Evolutionary conservation across 2,113 vertebrate genomes (phyloP), one percentile per base, ranked within the genome.

Genomic region (Sterrhoptilus dennistouni): DNA sequence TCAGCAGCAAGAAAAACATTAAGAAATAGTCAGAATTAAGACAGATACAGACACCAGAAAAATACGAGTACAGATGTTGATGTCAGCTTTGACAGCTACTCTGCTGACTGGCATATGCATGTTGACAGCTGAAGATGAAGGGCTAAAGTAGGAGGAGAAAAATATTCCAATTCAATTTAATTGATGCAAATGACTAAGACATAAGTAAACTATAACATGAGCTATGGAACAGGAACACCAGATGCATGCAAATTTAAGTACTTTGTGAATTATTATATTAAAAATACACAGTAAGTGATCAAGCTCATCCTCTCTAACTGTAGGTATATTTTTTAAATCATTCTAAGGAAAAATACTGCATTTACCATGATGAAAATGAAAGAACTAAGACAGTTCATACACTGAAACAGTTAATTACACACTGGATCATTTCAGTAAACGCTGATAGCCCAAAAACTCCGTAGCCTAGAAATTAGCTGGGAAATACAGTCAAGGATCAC

Each of bases 51-150:
- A 87, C 79, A 95, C 89, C 50, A 92, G 79, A 96, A 93, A 96
- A 96, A 95, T 82, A 92, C 53, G 59, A 28, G 83, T 83, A 64
- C 66, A 95, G 96, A 88, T 96, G 97, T 96, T 96, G 95, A 92
- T 97, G 97, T 95, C 97, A 97, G 94, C 91, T 97, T 96, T 97
- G 97, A 96, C 97, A 96, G 97, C 85, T 97, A 65, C 85, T 36
- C 44, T 93, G 90, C 93, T 97, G 97, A 96, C 92, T 96, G 90
- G 93, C 95, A 95, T 95, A 69, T 94, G 76, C 89, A 94, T 87
- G 84, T 87, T 97, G 97, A 96, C 97, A 97, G 95, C 92, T 96
- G 87, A 90, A 90, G 91, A 95, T 79, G 95, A 97, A 81, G 93
- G 96, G 87, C 96, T 96, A 90, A 96, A 89, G 87, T 81, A 90